Conservation (phyloP, 2,113 vertebrate genomes). For the Noctilio leporinus region DNA sequence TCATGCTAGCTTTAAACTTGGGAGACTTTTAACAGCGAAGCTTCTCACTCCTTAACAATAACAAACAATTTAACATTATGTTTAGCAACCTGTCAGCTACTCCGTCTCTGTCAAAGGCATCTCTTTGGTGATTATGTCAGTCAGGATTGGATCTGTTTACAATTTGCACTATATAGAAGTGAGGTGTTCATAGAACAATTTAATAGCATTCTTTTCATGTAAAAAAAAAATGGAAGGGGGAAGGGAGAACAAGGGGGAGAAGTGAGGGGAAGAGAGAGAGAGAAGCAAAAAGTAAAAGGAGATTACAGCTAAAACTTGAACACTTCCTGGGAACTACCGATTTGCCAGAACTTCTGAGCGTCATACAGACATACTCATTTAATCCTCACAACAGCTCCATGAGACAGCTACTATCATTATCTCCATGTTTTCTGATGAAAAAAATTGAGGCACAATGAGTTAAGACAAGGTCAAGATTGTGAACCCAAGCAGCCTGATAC, state of each 20-base stretch:
- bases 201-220: conserved; percentile 8
- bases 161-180: background rate
- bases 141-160: background rate
- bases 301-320: background rate
- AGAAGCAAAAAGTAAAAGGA: background rate
- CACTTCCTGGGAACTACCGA: background rate
- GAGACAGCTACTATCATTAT: background rate
- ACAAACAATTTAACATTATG: conserved; percentile 69
- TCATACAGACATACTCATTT: background rate
- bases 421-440: background rate
- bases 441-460: background rate
- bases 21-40: conserved; percentile 62
- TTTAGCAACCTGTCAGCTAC: conserved; percentile 59
- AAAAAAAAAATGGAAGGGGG: background rate
- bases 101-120: conserved; percentile 58
- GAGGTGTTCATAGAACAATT: background rate
- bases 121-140: conserved; percentile 49
- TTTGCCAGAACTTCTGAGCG: background rate
- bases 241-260: background rate
- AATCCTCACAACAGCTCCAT: background rate
- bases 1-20: conserved; percentile 68
- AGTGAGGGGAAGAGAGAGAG: background rate
- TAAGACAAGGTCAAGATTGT: conserved; percentile 7
- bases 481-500: background rate
- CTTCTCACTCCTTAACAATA: conserved; percentile 69